Base-by-base conservation (phyloP, 2,888 invertebrate genomes). In the Nomada hirtipes region DNA sequence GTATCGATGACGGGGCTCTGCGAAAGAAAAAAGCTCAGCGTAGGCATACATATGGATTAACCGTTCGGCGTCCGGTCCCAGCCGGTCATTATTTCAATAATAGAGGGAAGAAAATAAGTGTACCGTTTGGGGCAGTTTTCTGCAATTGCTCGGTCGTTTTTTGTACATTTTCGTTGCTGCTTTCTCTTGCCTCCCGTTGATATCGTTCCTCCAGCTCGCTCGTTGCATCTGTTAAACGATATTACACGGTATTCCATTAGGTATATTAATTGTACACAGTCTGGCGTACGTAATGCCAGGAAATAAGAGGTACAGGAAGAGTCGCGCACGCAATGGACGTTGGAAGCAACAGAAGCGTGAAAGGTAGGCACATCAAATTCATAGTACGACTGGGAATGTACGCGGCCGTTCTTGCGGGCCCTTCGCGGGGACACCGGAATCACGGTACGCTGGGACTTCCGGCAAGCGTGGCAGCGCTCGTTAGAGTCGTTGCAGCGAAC, bases 1-100 rank as follows among this genome's bases (percentile, higher is more conserved):
- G 91, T 95, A 95, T 73, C 95, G 94, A 90, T 95, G 95, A 72
- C 93, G 93, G 71, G 91, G 82, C 78, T 93, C 93, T 92, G 86
- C 11, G 55, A 67, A 44, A 2, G 29, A 29, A 44, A 26, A n/a
- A 11, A 11, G 9, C 4, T 1, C 36, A 7, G 36, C 36, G 2
- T n/a, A n/a, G 2, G n/a, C n/a, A 0, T 15, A 29, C 18, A 10
- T 18, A 53, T 7, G 10, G n/a, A 53, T 18, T 9, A 10, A 53
- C n/a, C 7, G 53, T n/a, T 18, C 7, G 36, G 36, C 36, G 7
- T 36, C 36, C 36, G 36, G 36, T 29, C 7, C 29, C 0, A 29
- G 0, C 29, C 29, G 29, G 29, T 29, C 29, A 7, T 7, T 7
- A 29, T 29, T 29, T 29, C 29, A 29, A 29, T 7, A 29, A 20